Evolutionary conservation across 2,888 invertebrate species (phyloP).

Genomic region (Aquatica leii): DNA sequence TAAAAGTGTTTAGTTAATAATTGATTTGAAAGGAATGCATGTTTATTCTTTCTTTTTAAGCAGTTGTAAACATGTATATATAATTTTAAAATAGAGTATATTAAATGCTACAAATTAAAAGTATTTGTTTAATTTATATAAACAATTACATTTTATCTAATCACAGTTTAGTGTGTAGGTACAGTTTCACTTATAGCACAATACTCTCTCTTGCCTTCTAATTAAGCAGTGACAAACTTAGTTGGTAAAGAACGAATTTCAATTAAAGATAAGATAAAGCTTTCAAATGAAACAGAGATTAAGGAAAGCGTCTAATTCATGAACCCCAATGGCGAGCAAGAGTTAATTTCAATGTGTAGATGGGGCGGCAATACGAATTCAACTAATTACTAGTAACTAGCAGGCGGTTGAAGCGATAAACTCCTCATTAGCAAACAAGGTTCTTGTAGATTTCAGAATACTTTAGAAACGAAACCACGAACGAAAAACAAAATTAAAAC

Average conservation of each 20-base stretch:
- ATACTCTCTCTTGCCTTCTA: conserved; percentile 17
- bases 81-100: no score
- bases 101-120: no score
- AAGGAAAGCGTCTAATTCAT: conserved; percentile 44
- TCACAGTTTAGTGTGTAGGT: no score
- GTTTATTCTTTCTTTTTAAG: no score
- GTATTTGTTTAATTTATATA: no score
- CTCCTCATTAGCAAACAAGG: conserved; percentile 50
- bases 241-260: conserved; percentile 40
- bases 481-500: conserved; percentile 14
- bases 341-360: conserved; percentile 50
- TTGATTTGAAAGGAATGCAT: conserved; percentile 8
- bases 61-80: no score
- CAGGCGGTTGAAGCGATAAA: conserved; percentile 51
- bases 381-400: conserved; percentile 53
- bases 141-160: no score
- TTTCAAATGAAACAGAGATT: conserved; percentile 45
- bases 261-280: conserved; percentile 47
- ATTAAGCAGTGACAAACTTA: conserved; percentile 33
- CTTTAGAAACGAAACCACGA: conserved; percentile 9
- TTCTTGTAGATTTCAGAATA: conserved; percentile 22
- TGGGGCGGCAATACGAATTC: conserved; percentile 51
- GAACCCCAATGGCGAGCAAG: conserved; percentile 42
- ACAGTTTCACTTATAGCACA: no score
- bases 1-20: not conserved